phyloP scores from a whole-genome alignment of 1,140 invertebrate genomes.

The Drosophila persimilis region DNA sequence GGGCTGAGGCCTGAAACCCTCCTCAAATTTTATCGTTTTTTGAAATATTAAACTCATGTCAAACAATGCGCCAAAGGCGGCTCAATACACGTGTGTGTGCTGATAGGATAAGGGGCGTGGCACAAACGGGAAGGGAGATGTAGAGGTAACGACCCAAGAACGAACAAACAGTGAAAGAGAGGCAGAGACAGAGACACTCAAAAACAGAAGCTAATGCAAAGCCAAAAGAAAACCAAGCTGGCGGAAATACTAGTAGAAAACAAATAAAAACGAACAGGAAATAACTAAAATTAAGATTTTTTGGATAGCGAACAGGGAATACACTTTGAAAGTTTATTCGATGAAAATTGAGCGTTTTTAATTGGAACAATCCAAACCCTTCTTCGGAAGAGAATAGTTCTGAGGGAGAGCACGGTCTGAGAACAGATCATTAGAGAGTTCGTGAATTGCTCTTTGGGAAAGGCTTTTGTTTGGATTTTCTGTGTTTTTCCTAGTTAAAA shows the following conservation, averaged over 20 bases:
- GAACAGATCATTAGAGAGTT: no score
- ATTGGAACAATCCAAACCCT: no score
- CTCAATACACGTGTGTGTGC: slow-evolving; percentile 33
- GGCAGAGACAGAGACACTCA: slow-evolving; percentile 17
- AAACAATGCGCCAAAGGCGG: slow-evolving; percentile 75
- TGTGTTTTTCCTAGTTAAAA: no score
- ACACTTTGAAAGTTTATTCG: no score
- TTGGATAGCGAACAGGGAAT: no score
- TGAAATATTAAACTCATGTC: slow-evolving; percentile 71
- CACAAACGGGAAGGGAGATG: background rate
- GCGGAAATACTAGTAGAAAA: slow-evolving; percentile 49
- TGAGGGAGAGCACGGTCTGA: no score
- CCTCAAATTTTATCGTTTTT: slow-evolving; percentile 56
- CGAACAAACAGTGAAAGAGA: slow-evolving; percentile 13
- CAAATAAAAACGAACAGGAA: slow-evolving; percentile 46
- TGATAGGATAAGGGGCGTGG: background rate
- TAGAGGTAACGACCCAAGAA: slow-evolving; percentile 23
- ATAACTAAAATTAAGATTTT: slow-evolving; percentile 20
- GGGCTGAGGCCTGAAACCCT: background rate
- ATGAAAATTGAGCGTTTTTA: no score
- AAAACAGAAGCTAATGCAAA: slow-evolving; percentile 65
- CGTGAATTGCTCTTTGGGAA: no score
- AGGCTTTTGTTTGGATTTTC: no score
- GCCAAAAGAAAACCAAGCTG: slow-evolving; percentile 44
- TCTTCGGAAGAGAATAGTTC: no score